Conservation (phyloP, 1,140 invertebrate genomes). For the Ooceraea biroi region DNA sequence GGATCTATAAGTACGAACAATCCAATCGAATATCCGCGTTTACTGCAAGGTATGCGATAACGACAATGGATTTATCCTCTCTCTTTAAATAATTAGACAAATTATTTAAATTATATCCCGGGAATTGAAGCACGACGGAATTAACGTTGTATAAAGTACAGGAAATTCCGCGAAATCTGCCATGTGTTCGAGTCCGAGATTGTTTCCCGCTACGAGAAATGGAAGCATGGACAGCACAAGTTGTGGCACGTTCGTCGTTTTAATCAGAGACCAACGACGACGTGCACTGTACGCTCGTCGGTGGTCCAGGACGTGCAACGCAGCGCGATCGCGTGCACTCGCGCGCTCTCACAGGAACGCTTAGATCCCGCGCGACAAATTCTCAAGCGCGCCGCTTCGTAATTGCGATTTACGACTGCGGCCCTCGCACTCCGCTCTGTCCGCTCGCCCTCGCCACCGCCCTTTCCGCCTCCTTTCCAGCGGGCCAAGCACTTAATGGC, state of each 20-base stretch:
- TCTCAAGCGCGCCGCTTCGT: slow-evolving; percentile 84
- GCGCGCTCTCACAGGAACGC: slow-evolving; percentile 74
- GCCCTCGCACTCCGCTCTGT: slow-evolving; percentile 50
- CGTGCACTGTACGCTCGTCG: slow-evolving; percentile 64
- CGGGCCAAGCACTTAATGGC: slow-evolving; percentile 83
- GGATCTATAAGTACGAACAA: background rate
- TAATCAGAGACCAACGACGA: slow-evolving; percentile 59
- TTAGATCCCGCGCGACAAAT: slow-evolving; percentile 85
- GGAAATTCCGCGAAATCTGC: slow-evolving; percentile 1
- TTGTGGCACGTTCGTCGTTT: slow-evolving; percentile 27
- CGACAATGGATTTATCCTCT: too few species aligned
- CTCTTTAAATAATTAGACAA: too few species aligned
- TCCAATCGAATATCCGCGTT: background rate
- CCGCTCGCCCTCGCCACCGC: background rate
- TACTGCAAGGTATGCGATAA: too few species aligned
- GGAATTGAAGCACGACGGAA: background rate
- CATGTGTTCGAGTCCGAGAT: background rate
- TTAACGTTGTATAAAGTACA: background rate
- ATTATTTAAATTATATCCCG: too few species aligned
- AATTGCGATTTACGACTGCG: slow-evolving; percentile 85
- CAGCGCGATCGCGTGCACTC: slow-evolving; percentile 59
- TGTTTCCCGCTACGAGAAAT: too few species aligned
- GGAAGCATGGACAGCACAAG: background rate
- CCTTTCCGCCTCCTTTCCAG: slow-evolving; percentile 69
- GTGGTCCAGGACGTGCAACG: slow-evolving; percentile 73